Evolutionary conservation across 2,888 invertebrate species (phyloP).

Genomic region (Phortica magna): DNA sequence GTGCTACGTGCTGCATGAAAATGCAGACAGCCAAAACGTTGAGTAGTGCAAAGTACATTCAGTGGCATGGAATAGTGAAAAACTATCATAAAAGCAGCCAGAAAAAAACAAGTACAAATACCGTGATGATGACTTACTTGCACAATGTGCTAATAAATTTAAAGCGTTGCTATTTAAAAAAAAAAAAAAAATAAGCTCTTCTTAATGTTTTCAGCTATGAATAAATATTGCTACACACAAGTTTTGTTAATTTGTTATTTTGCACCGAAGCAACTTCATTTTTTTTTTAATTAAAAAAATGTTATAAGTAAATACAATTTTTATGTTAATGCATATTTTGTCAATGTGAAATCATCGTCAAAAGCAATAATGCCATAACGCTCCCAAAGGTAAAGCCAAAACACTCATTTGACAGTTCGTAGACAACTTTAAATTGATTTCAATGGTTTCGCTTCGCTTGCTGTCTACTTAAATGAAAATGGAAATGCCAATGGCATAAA

Average conservation of each 20-base stretch:
- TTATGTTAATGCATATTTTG: too few species aligned
- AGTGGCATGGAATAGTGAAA: not conserved
- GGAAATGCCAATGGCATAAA: too few species aligned
- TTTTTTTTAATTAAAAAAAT: too few species aligned
- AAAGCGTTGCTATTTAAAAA: not conserved
- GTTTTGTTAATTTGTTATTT: too few species aligned
- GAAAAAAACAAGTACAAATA: slow-evolving; percentile 65
- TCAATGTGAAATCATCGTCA: too few species aligned
- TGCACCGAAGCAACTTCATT: too few species aligned
- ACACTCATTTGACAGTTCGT: slow-evolving; percentile 61
- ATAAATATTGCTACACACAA: not conserved
- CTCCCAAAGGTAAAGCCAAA: not conserved
- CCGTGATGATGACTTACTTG: slow-evolving; percentile 66
- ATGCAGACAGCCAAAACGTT: not conserved
- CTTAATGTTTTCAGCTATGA: not conserved
- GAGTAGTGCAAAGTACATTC: not conserved
- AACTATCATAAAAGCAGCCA: not conserved
- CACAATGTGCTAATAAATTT: slow-evolving; percentile 61
- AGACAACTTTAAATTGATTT: slow-evolving; percentile 60
- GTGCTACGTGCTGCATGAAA: not conserved
- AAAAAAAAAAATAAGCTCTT: not conserved
- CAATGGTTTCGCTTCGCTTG: slow-evolving; percentile 51
- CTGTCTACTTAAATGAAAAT: not conserved
- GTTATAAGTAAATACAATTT: too few species aligned
- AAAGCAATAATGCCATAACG: too few species aligned